A percentile compares a stretch with the other conserved stretches of the same genome.
phyloP scores from a whole-genome alignment of 2,113 vertebrate genomes.

The Arenaria interpres region DNA sequence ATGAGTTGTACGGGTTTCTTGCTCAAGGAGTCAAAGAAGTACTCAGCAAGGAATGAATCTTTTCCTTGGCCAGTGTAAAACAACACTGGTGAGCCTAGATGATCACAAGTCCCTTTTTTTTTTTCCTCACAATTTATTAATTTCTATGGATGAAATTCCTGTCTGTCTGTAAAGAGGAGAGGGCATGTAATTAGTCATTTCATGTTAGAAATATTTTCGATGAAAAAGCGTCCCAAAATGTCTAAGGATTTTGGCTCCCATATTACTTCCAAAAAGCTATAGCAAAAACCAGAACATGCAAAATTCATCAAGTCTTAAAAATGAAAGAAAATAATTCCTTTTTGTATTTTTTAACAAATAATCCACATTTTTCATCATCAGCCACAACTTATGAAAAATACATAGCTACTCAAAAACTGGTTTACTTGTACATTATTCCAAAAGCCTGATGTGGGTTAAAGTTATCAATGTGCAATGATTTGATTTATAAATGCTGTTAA shows the following conservation, averaged over 20 bases:
- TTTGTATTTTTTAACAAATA: background rate
- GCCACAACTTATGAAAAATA: conserved; percentile 23
- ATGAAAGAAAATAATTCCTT: background rate
- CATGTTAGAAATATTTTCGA: background rate
- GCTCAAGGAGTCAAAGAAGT: background rate
- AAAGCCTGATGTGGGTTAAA: conserved; percentile 25
- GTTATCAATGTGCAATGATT: background rate
- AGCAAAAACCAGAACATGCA: background rate
- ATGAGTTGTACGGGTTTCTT: background rate
- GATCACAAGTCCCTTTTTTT: background rate
- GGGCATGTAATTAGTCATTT: background rate
- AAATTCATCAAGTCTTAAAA: background rate
- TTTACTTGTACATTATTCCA: background rate
- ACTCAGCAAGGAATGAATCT: background rate
- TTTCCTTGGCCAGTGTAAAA: background rate
- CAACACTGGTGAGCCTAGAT: background rate
- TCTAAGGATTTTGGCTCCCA: background rate
- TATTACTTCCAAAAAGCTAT: background rate
- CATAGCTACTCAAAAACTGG: background rate
- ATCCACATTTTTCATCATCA: background rate
- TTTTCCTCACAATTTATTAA: background rate
- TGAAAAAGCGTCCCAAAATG: background rate
- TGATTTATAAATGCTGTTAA: conserved; percentile 54
- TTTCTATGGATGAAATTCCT: background rate
- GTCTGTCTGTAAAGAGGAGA: background rate